These are phyloP conservation scores for Phocides pigmalion DNA, from an alignment of 1,140 invertebrate genomes.

Conservation along the genomic window DNA sequence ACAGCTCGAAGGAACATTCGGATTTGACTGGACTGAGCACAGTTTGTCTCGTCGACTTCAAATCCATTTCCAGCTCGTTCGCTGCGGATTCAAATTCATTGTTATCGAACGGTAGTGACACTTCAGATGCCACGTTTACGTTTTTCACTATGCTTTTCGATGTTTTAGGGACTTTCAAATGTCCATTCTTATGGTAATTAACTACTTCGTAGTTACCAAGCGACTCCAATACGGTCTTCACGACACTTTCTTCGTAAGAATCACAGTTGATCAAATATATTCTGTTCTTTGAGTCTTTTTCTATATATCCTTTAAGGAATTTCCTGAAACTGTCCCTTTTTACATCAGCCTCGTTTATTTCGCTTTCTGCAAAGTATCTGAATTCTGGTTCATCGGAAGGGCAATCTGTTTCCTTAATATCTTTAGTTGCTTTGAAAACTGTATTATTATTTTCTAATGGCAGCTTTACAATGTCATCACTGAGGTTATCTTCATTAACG, in stretches of 20 bases:
- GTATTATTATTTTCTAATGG: conserved; percentile 8
- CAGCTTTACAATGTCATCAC: neutral
- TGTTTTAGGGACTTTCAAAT: conserved; percentile 56
- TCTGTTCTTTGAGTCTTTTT: conserved; percentile 46
- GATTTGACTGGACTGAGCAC: conserved; percentile 75
- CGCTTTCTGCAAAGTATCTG: conserved; percentile 66
- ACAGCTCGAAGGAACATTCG: conserved; percentile 72
- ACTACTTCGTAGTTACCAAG: conserved; percentile 64
- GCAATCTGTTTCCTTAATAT: conserved; percentile 28
- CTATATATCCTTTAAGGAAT: conserved; percentile 52
- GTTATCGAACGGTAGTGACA: conserved; percentile 57
- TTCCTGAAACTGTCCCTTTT: conserved; percentile 57
- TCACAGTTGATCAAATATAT: conserved; percentile 72
- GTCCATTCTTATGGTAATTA: conserved; percentile 67
- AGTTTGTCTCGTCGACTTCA: conserved; percentile 36
- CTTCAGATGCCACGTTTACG: conserved; percentile 59
- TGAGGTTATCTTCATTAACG: neutral
- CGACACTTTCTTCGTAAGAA: conserved; percentile 67
- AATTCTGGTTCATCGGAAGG: conserved; percentile 35
- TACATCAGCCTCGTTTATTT: conserved; percentile 63
- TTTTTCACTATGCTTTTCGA: conserved; percentile 60
- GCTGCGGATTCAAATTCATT: conserved; percentile 35
- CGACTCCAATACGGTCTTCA: conserved; percentile 53
- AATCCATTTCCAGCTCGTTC: conserved; percentile 38
- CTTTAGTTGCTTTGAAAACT: conserved; percentile 25